Base-by-base conservation (phyloP, 2,113 vertebrate genomes). In the Nothobranchius kuhntae region DNA sequence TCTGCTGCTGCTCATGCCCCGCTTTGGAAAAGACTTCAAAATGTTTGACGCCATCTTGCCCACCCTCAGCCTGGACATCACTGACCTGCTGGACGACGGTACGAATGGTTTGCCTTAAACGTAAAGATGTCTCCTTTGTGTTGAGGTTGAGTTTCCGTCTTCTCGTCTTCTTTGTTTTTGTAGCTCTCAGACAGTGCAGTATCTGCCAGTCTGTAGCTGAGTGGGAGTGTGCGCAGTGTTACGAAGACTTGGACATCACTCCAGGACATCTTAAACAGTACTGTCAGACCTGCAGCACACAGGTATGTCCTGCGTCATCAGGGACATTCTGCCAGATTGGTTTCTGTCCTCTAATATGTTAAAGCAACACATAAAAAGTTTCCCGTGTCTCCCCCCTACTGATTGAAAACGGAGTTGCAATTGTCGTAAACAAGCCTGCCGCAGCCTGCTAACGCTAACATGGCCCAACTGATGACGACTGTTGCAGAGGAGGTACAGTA, bases 21-120 rank as follows among this genome's bases (percentile, higher is more conserved):
- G 94, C 8, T 95, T 95, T 30, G 94, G 94, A 2, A 95, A 94
- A 73, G 93, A 95, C 68, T 95, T 94, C 74, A 95, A 95, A 75
- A 95, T 95, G 92, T 95, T 93, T 68, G 91, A 91, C 1, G 92
- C 88, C 72, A 94, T 95, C 71, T 85, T 94, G 62, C 94, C 94
- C 0, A 86, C 92, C 0, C 85, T 92, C 48, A 86, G 66, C 42
- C 77, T 93, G 36, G 91, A 94, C 89, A 88, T 95, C 86, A 94
- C 94, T 3, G 92, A 94, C 87, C 90, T 95, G 45, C 87, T 94
- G 77, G 93, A 94, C 8, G 91, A 94, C 86, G 83, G 92, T 94
- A 57, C 89, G 88, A 11, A 54, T 1, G 12, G 3, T 21, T 24
- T 36, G 13, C 2, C 14, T n/a, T 61, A 6, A 4, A 2, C 11